These are phyloP conservation scores for Reticulitermes speratus DNA, from an alignment of 1,140 invertebrate genomes.

Conservation along the genomic window DNA sequence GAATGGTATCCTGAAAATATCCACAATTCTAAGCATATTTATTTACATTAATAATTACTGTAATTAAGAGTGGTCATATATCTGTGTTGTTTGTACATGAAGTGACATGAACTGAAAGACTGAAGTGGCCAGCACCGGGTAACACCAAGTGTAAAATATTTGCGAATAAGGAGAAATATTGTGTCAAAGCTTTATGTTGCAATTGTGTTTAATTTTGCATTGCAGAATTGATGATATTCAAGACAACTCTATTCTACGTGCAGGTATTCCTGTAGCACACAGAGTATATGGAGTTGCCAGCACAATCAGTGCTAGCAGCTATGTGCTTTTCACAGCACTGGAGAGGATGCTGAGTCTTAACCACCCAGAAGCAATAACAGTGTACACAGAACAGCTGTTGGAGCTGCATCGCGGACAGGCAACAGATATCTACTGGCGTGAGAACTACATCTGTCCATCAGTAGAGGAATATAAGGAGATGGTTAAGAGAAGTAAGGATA, in stretches of 20 bases:
- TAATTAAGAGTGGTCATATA: too few species aligned
- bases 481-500: constrained; percentile 81
- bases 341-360: constrained; percentile 79
- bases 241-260: constrained; percentile 88
- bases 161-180: too few species aligned
- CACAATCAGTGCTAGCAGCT: constrained; percentile 96
- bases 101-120: too few species aligned
- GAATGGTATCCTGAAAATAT: too few species aligned
- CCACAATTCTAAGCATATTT: too few species aligned
- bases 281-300: constrained; percentile 92
- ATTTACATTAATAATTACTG: too few species aligned
- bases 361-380: constrained; percentile 74
- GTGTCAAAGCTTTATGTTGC: too few species aligned
- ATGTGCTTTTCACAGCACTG: constrained; percentile 86
- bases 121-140: too few species aligned
- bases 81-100: too few species aligned
- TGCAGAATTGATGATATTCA: constrained; percentile 95
- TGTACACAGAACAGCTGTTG: constrained; percentile 86
- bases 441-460: constrained; percentile 89
- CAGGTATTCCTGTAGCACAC: constrained; percentile 93
- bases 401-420: constrained; percentile 95
- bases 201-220: too few species aligned
- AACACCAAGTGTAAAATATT: too few species aligned
- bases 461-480: constrained; percentile 92
- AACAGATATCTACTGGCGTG: constrained; percentile 98